Evolutionary conservation across 1,140 invertebrate species (phyloP).

Genomic region (Coboldia fuscipes): DNA sequence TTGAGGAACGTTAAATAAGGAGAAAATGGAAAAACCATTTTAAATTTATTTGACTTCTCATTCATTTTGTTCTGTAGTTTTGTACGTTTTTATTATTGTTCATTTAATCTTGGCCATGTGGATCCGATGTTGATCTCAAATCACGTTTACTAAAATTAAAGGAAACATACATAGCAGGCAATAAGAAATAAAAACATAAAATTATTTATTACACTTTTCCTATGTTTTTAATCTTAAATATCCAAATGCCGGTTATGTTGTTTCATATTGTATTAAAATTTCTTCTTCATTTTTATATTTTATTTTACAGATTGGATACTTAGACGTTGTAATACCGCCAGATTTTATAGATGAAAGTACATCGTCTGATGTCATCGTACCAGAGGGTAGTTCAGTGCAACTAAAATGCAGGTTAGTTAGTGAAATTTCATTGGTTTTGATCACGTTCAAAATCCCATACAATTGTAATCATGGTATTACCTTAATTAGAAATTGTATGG

Average conservation of each 20-base stretch:
- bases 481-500: too few relatives aligned
- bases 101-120: not conserved
- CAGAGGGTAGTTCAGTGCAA: conserved; percentile 51
- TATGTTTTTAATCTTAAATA: too few relatives aligned
- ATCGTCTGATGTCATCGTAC: conserved; percentile 57
- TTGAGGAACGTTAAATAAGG: too few relatives aligned
- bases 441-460: too few relatives aligned
- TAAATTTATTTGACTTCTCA: too few relatives aligned
- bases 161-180: not conserved
- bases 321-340: conserved; percentile 67
- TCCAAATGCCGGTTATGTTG: too few relatives aligned
- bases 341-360: conserved; percentile 64
- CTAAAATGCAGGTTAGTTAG: conserved; percentile 29
- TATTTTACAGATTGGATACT: conserved; percentile 42
- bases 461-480: too few relatives aligned
- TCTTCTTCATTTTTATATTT: conserved; percentile 2
- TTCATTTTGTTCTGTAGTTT: not conserved
- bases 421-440: too few relatives aligned
- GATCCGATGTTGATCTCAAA: not conserved
- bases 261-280: not conserved
- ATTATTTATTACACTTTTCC: too few relatives aligned
- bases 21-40: too few relatives aligned
- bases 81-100: not conserved
- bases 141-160: not conserved
- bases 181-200: too few relatives aligned